A percentile compares a stretch with the other conserved stretches of the same genome.
Evolutionary conservation across 2,113 vertebrate genomes (phyloP).

Genomic region (Phylloscopus trochiloides): DNA sequence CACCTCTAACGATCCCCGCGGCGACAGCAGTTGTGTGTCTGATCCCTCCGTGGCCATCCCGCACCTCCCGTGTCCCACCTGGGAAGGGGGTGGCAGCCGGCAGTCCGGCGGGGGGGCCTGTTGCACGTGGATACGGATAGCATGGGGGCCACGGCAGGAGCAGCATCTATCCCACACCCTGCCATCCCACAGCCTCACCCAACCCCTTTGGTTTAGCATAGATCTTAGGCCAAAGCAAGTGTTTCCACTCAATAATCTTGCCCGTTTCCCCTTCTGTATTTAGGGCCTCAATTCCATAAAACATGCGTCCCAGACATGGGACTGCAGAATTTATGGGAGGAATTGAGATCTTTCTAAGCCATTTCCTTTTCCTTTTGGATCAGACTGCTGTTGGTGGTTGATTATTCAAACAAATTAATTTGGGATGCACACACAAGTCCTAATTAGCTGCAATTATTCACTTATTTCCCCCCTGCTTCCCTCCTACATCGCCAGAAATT

Average conservation of each 20-base stretch:
- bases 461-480: slow-evolving; percentile 1
- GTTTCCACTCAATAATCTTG: neutral
- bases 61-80: neutral
- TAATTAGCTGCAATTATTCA: slow-evolving; percentile 31
- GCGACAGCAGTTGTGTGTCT: neutral
- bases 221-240: neutral
- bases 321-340: neutral
- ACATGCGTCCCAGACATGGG: neutral
- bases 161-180: neutral
- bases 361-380: neutral
- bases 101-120: accelerated
- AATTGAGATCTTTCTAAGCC: neutral
- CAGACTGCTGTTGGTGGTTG: neutral
- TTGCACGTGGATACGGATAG: accelerated
- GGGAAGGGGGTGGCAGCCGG: accelerated
- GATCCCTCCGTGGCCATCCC: neutral
- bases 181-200: neutral
- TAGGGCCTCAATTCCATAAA: neutral
- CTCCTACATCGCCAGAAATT: neutral
- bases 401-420: slow-evolving; percentile 47
- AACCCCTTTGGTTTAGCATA: neutral
- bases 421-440: neutral
- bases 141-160: neutral
- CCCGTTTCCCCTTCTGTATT: neutral
- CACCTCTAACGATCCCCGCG: neutral